Evolutionary conservation across 2,797 vertebrate species (phyloP).

Genomic region (Pangasius krempfi): DNA sequence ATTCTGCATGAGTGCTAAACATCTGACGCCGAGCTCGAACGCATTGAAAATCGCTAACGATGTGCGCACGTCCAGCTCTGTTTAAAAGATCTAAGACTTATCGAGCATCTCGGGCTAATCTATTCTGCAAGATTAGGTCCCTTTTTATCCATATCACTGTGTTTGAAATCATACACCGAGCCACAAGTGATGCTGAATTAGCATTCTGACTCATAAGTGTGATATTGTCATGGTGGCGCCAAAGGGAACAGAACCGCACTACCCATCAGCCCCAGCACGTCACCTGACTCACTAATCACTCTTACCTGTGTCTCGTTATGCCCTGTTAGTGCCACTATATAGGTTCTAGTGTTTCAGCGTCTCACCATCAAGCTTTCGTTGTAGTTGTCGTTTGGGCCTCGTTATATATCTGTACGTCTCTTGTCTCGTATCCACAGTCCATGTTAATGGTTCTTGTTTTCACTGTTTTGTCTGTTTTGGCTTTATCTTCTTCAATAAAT

Average conservation of each 20-base stretch:
- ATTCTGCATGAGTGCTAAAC: slow-evolving; percentile 35
- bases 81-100: neutral
- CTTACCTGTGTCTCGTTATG: neutral
- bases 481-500: no score
- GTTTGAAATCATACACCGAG: neutral
- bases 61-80: slow-evolving; percentile 1
- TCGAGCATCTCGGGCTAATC: neutral
- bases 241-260: no score
- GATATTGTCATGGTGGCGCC: neutral
- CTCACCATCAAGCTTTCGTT: neutral
- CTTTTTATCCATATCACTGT: neutral
- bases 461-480: no score
- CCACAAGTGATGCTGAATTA: neutral
- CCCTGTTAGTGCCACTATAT: neutral
- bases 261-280: neutral
- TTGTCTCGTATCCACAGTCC: neutral
- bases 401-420: neutral
- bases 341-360: neutral
- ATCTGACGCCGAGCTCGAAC: slow-evolving; percentile 7
- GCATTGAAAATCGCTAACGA: neutral
- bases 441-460: neutral
- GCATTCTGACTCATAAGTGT: neutral
- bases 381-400: neutral
- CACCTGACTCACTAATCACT: neutral
- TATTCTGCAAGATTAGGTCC: neutral